Percentiles rank a stretch among this genome's conserved stretches.
phyloP scores from a whole-genome alignment of 2,113 vertebrate species.

The Zootoca vivipara region DNA sequence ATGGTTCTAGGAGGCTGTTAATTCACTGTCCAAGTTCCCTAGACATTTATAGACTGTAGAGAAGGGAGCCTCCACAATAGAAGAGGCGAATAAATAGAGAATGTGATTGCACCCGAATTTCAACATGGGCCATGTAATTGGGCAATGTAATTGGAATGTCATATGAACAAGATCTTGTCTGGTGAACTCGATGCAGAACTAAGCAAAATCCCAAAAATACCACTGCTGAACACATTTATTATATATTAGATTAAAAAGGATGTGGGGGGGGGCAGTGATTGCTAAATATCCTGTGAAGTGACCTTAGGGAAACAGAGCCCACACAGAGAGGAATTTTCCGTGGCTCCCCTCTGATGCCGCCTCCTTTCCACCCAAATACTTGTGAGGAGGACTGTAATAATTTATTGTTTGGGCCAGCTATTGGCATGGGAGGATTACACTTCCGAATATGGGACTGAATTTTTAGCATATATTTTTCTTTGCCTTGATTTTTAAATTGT shows the following conservation, averaged over 20 bases:
- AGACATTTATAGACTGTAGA: neutral
- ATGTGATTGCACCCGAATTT: neutral
- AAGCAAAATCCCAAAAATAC: neutral
- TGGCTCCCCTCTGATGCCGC: neutral
- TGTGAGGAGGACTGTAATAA: neutral
- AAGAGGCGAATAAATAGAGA: accelerated
- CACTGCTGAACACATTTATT: neutral
- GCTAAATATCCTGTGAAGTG: neutral
- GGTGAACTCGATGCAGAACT: too few species aligned
- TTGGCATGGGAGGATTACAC: neutral
- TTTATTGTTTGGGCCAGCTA: neutral
- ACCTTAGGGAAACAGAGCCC: neutral
- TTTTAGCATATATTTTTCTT: neutral
- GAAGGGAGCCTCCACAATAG: accelerated
- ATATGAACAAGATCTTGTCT: neutral
- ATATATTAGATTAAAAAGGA: neutral
- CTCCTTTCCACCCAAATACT: neutral
- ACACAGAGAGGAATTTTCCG: neutral
- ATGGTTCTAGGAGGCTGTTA: neutral
- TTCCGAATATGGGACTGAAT: neutral
- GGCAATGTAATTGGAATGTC: neutral
- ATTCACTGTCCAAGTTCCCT: neutral
- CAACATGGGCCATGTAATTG: neutral
- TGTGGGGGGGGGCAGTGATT: too few species aligned
- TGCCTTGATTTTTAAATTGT: neutral